Conservation (phyloP, 2,113 vertebrate genomes). For the Sitta europaea region DNA sequence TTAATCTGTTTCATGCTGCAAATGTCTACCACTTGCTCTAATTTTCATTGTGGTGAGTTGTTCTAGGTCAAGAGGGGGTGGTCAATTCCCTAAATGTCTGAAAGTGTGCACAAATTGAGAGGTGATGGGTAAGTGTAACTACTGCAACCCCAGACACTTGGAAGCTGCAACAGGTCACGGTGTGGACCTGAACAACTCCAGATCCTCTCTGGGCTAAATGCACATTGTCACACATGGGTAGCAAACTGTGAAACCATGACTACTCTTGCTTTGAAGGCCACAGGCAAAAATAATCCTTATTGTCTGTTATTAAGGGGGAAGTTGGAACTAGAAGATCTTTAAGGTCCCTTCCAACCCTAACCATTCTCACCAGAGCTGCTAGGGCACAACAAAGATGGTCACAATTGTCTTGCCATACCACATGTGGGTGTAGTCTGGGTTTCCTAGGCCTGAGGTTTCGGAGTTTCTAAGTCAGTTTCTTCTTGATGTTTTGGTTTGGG, state of each 20-base stretch:
- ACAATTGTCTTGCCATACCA: background rate
- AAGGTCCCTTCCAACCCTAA: background rate
- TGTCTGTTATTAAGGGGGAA: background rate
- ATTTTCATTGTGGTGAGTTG: background rate
- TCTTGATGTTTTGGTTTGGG: too few species aligned
- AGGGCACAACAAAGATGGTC: background rate
- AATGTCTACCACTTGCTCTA: background rate
- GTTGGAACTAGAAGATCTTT: background rate
- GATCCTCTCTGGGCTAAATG: background rate
- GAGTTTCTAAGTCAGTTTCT: too few species aligned
- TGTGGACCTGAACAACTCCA: background rate
- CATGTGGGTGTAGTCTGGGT: too few species aligned
- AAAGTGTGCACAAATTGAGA: background rate
- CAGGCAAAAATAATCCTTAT: background rate
- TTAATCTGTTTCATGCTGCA: background rate
- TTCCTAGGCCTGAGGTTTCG: too few species aligned
- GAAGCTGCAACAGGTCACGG: background rate
- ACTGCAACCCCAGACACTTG: background rate
- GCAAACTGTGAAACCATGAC: background rate
- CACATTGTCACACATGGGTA: background rate
- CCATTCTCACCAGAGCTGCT: background rate
- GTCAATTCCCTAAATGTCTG: background rate
- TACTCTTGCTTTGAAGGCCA: background rate
- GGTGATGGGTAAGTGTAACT: background rate
- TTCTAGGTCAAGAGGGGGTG: background rate